Conservation (phyloP, 2,888 invertebrate genomes). For the Psococerastis gibbosa region DNA sequence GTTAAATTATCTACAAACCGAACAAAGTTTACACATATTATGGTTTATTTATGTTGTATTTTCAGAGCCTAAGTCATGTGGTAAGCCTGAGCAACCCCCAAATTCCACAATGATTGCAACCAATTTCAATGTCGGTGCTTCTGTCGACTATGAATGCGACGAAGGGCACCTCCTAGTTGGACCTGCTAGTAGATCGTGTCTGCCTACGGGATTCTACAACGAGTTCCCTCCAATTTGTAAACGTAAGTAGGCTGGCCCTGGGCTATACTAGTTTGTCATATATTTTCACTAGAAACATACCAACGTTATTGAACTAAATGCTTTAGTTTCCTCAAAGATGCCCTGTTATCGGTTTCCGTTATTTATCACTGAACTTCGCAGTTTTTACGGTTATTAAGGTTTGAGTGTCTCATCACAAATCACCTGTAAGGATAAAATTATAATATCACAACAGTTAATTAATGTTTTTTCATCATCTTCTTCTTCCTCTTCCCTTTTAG, state of each 20-base stretch:
- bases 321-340: no score
- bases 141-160: constrained; percentile 69
- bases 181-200: constrained; percentile 61
- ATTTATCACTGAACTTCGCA: not conserved
- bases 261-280: not conserved
- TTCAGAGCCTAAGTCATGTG: constrained; percentile 73
- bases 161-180: constrained; percentile 74
- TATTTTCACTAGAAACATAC: no score
- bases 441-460: no score
- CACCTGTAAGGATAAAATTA: no score
- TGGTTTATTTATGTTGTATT: constrained; percentile 8
- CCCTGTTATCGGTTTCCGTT: no score
- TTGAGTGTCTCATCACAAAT: not conserved
- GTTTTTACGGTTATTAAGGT: not conserved
- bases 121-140: constrained; percentile 61
- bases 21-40: not conserved
- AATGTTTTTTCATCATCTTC: no score
- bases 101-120: constrained; percentile 72
- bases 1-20: not conserved
- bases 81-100: constrained; percentile 80
- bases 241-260: constrained; percentile 41
- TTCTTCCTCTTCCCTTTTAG: no score
- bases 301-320: no score
- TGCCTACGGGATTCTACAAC: constrained; percentile 82
- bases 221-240: constrained; percentile 87